Evolutionary conservation across 2,888 invertebrate species (phyloP), one percentile per base, ranked within the genome.

Genomic region (Polyommatus icarus): DNA sequence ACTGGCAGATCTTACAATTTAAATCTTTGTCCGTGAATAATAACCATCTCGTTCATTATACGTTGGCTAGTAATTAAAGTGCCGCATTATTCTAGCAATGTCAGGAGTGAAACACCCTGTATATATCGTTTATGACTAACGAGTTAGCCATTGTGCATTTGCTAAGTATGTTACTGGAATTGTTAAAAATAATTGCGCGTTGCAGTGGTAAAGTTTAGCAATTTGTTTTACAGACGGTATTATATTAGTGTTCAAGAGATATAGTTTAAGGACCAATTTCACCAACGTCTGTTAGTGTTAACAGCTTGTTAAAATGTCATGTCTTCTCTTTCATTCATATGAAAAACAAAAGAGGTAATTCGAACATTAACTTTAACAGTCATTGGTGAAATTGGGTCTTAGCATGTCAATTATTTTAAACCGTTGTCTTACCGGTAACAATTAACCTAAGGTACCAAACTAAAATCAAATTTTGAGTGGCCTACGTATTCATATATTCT

Each of bases 11-110:
- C 54, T 54, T 18, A 54, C 18, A 18, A 54, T 54, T 54, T 54
- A 54, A 54, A 18, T 54, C 54, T 18, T 5, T 54, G 54, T 5
- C 18, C 54, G 15, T 85, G 84, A 86, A 93, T 92, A 88, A 89
- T 88, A 89, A 87, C 87, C 85, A 81, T 87, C 84, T 91, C 84
- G 87, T 92, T 92, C 92, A 93, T 93, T 91, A 89, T 85, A 83
- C 80, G 81, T 82, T 80, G 80, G 85, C 82, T 84, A 81, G 84
- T 85, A 86, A 89, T 88, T 88, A 88, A 88, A 84, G 82, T 83
- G 84, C 84, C 83, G 81, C 85, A 85, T 84, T 87, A 87, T 86
- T 84, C 83, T 79, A 80, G 80, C 82, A 82, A 85, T 84, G 82
- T 77, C 79, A 80, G 79, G 72, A 77, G 79, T 72, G 76, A 77